Evolutionary conservation across 2,113 vertebrate species (phyloP).

Genomic region (Podarcis muralis): DNA sequence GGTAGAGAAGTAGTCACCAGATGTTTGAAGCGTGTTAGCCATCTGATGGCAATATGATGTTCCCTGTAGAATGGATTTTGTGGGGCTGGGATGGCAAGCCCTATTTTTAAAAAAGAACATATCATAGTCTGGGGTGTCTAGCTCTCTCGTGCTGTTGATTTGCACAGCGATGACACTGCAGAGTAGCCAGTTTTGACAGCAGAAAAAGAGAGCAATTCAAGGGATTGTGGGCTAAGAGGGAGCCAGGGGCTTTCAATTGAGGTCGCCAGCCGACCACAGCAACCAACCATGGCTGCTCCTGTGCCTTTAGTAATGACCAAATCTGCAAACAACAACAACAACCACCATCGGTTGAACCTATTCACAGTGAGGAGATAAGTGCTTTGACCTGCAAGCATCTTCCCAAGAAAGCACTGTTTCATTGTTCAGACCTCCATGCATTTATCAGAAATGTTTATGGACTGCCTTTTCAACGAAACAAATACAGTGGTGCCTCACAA

Average conservation of each 20-base stretch:
- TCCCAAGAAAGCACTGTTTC: background rate
- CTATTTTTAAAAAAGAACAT: background rate
- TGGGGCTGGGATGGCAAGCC: background rate
- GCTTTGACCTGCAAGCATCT: background rate
- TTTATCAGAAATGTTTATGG: background rate
- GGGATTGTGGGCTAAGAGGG: too few relatives aligned
- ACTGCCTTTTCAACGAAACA: background rate
- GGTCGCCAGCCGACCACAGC: background rate
- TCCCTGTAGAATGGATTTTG: background rate
- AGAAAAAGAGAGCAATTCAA: background rate
- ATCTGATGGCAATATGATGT: background rate
- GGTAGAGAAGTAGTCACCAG: slow-evolving; percentile 21
- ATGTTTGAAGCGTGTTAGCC: background rate
- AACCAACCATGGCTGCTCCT: background rate
- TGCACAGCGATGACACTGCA: background rate
- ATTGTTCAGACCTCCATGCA: too few relatives aligned
- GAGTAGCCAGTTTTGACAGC: too few relatives aligned
- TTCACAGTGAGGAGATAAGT: background rate
- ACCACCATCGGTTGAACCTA: background rate
- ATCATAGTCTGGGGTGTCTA: background rate
- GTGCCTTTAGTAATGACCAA: background rate
- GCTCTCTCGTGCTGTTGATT: too few relatives aligned
- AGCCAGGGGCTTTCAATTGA: background rate
- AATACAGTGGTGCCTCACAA: too few relatives aligned
- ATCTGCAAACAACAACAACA: background rate